Evolutionary conservation across 2,888 invertebrate genomes (phyloP).

Genomic region (Deroplatys truncata): DNA sequence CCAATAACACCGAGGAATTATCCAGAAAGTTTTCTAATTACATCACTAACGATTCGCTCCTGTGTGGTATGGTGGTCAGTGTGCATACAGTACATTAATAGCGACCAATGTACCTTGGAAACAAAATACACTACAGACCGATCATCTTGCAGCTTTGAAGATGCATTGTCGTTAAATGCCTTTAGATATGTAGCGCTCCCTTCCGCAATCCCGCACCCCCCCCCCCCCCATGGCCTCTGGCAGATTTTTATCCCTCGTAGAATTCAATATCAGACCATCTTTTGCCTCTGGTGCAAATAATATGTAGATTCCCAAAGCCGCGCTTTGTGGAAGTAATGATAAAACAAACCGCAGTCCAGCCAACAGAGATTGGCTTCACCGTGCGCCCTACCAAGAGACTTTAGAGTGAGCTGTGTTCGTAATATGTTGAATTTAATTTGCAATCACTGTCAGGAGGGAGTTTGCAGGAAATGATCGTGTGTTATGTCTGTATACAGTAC

Average conservation of each 20-base stretch:
- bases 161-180: background rate
- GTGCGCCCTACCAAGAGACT: background rate
- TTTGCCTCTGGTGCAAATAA: background rate
- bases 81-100: too few relatives aligned
- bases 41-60: too few relatives aligned
- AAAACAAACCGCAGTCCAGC: background rate
- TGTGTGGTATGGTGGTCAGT: too few relatives aligned
- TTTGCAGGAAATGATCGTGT: background rate
- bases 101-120: too few relatives aligned
- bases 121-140: too few relatives aligned
- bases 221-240: background rate
- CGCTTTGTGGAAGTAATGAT: background rate
- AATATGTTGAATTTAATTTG: background rate
- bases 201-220: background rate
- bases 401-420: background rate
- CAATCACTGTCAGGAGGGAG: background rate
- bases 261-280: background rate
- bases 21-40: too few relatives aligned
- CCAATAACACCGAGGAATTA: too few relatives aligned
- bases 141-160: background rate
- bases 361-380: background rate
- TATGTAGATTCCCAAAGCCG: background rate
- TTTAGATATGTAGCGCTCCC: background rate
- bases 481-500: too few relatives aligned
- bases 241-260: background rate